phyloP scores from a whole-genome alignment of 2,888 invertebrate species.

The Drosophila buzzatii region DNA sequence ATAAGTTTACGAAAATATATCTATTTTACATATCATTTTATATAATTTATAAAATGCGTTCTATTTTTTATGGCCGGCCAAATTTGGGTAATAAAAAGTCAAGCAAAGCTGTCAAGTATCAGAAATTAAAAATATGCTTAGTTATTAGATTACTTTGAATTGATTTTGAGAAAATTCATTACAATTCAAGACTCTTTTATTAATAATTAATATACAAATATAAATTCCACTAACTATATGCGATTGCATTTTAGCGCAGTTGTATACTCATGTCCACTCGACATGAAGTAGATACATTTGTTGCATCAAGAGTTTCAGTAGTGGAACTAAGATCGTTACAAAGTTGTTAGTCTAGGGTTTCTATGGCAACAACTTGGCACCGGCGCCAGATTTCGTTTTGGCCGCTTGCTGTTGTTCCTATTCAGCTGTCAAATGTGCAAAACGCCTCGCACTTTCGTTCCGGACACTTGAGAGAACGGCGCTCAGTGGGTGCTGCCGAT shows the following conservation, averaged over 20 bases:
- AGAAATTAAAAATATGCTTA: too few relatives aligned
- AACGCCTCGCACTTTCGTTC: slow-evolving; percentile 62
- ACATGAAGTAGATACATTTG: neutral
- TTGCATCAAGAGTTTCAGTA: neutral
- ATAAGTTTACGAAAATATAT: neutral
- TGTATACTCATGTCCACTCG: neutral
- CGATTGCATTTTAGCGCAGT: neutral
- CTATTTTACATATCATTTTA: neutral
- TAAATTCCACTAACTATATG: neutral
- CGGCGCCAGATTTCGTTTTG: slow-evolving; percentile 41
- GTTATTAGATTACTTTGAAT: too few relatives aligned
- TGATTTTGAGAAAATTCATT: too few relatives aligned
- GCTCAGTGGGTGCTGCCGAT: slow-evolving; percentile 32
- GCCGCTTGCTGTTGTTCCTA: slow-evolving; percentile 48
- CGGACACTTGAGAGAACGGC: slow-evolving; percentile 56
- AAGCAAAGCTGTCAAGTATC: too few relatives aligned
- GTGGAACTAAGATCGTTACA: neutral
- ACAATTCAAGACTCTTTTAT: too few relatives aligned
- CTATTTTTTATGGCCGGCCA: neutral
- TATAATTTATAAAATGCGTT: neutral
- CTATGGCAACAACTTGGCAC: slow-evolving; percentile 26
- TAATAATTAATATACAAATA: too few relatives aligned
- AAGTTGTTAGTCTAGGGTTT: neutral
- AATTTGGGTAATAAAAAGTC: neutral
- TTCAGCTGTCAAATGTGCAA: slow-evolving; percentile 66